Evolutionary conservation across 2,888 invertebrate species (phyloP).

Genomic region (Cerastis leucographa): DNA sequence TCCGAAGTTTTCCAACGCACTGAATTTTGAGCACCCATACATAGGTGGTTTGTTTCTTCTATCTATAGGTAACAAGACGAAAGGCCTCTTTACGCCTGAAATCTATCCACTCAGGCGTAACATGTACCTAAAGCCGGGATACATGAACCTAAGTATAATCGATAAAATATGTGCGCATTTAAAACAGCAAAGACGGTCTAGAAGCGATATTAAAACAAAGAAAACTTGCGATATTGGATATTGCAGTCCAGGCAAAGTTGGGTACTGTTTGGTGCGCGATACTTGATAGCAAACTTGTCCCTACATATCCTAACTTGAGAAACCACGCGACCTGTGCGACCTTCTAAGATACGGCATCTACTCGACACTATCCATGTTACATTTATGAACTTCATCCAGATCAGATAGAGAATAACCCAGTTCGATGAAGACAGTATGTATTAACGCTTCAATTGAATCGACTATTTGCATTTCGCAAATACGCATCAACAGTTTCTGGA

Average conservation of each 20-base stretch:
- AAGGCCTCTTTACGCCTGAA: constrained; percentile 14
- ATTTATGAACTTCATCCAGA: constrained; percentile 40
- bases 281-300: constrained; percentile 46
- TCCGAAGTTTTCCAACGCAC: not conserved
- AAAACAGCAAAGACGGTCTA: constrained; percentile 22
- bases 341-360: constrained; percentile 48
- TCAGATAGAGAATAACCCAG: constrained; percentile 34
- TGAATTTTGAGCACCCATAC: not conserved
- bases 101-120: constrained; percentile 23
- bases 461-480: constrained; percentile 26
- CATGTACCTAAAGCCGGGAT: constrained; percentile 18
- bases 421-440: constrained; percentile 20
- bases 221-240: constrained; percentile 48
- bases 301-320: constrained; percentile 34
- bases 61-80: constrained; percentile 22
- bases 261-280: constrained; percentile 20
- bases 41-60: constrained; percentile 1
- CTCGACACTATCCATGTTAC: constrained; percentile 31
- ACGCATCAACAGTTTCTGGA: constrained; percentile 17
- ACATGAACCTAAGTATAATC: constrained; percentile 22
- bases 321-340: constrained; percentile 37
- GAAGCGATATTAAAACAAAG: constrained; percentile 33
- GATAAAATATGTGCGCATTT: constrained; percentile 39
- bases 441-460: constrained; percentile 21
- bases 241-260: constrained; percentile 36